Percentiles rank a stretch among this genome's conserved stretches.
Evolutionary conservation across 2,888 invertebrate genomes (phyloP).

Genomic region (Campoplex nolae): DNA sequence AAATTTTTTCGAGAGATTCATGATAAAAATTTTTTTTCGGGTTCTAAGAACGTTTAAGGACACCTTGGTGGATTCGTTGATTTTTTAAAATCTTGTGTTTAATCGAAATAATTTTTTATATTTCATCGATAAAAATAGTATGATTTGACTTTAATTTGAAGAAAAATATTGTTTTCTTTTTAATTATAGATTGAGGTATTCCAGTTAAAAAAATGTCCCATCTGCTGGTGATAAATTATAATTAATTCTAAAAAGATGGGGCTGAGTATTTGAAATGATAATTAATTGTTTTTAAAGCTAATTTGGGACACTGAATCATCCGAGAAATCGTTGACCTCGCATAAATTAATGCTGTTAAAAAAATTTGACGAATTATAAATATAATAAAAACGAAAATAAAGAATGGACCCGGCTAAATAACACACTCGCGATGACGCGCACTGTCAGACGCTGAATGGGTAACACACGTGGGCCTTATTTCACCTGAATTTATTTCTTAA

Average conservation of each 20-base stretch:
- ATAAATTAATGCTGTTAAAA: background rate
- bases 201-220: background rate
- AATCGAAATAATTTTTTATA: too few relatives aligned
- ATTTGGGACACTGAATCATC: background rate
- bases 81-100: background rate
- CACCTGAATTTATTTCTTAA: background rate
- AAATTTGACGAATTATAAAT: background rate
- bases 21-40: background rate
- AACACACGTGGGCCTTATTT: constrained; percentile 48
- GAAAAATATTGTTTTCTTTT: background rate
- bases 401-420: constrained; percentile 20
- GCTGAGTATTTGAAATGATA: background rate
- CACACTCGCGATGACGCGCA: constrained; percentile 49
- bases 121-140: background rate
- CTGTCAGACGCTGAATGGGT: constrained; percentile 38
- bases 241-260: background rate
- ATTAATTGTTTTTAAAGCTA: background rate
- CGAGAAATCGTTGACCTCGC: background rate
- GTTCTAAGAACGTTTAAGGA: background rate
- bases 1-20: background rate
- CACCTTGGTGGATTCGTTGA: background rate
- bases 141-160: background rate
- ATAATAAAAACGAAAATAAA: background rate
- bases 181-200: background rate
- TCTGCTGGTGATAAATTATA: background rate